Conservation (phyloP, 1,140 invertebrate genomes). For the Pachyrhynchus sulphureomaculatus region DNA sequence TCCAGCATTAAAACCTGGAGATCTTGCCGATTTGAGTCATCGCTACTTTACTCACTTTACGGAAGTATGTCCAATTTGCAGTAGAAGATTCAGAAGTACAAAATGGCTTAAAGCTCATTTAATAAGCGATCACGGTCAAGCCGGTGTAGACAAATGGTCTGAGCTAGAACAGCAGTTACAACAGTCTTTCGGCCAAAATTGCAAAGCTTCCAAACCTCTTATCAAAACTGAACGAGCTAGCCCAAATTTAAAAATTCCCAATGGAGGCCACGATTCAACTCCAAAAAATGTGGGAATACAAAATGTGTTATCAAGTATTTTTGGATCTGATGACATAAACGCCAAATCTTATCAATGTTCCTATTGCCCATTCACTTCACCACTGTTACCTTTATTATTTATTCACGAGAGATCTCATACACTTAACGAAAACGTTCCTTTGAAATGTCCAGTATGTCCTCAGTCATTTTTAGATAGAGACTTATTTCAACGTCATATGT, state of each 20-base stretch:
- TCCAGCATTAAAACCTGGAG: slow-evolving; percentile 55
- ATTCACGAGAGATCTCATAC: slow-evolving; percentile 85
- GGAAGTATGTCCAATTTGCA: slow-evolving; percentile 84
- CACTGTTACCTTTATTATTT: slow-evolving; percentile 84
- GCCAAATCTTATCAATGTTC: slow-evolving; percentile 83
- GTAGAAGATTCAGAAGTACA: slow-evolving; percentile 81
- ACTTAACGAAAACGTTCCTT: slow-evolving; percentile 45
- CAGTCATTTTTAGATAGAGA: slow-evolving; percentile 60
- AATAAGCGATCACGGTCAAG: slow-evolving; percentile 79
- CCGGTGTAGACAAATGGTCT: slow-evolving; percentile 70
- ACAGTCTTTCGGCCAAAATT: slow-evolving; percentile 40
- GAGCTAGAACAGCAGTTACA: slow-evolving; percentile 59
- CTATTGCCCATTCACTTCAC: slow-evolving; percentile 85
- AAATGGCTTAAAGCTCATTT: slow-evolving; percentile 90
- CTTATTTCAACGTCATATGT: slow-evolving; percentile 61
- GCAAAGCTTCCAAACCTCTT: slow-evolving; percentile 26
- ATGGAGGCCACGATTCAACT: slow-evolving; percentile 54
- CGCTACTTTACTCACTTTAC: slow-evolving; percentile 71
- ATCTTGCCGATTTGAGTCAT: slow-evolving; percentile 60
- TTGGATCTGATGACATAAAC: slow-evolving; percentile 57
- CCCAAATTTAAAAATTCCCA: slow-evolving; percentile 63
- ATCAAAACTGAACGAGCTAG: slow-evolving; percentile 49
- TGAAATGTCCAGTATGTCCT: slow-evolving; percentile 63
- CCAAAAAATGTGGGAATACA: slow-evolving; percentile 50
- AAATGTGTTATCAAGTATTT: slow-evolving; percentile 61